phyloP scores from a whole-genome alignment of 1,140 invertebrate species.

The Sinella curviseta region DNA sequence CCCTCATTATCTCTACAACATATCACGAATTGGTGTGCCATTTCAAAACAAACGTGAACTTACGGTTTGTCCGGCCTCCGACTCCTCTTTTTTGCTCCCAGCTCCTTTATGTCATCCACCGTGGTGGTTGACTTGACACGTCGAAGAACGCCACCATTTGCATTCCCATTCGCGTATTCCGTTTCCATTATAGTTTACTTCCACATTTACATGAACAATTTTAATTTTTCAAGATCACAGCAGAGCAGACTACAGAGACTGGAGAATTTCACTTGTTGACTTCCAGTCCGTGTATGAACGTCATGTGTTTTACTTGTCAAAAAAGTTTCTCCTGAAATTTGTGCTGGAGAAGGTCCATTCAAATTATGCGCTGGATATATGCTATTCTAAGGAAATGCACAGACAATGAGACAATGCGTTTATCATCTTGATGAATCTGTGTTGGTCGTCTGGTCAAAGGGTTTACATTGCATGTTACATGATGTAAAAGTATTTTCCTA shows the following conservation, averaged over 20 bases:
- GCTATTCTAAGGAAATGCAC: not conserved
- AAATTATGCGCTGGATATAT: not conserved
- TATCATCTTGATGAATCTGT: not conserved
- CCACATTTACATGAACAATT: not conserved
- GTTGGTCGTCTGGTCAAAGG: too few species aligned
- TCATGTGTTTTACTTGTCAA: not conserved
- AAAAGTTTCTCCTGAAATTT: not conserved
- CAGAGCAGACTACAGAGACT: not conserved
- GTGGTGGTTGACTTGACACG: slow-evolving; percentile 81
- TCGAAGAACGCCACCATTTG: slow-evolving; percentile 58
- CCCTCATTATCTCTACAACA: too few species aligned
- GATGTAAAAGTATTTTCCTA: too few species aligned
- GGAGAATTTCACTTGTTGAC: slow-evolving; percentile 16
- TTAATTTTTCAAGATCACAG: not conserved
- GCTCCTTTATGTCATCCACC: slow-evolving; percentile 79
- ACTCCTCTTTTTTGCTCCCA: slow-evolving; percentile 73
- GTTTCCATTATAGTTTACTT: not conserved
- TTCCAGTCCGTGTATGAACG: not conserved
- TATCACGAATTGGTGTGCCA: too few species aligned
- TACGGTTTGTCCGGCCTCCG: slow-evolving; percentile 87
- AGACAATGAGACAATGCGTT: not conserved
- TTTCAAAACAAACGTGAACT: too few species aligned
- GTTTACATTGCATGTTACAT: too few species aligned
- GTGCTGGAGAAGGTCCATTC: slow-evolving; percentile 5
- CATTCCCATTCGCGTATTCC: slow-evolving; percentile 46